Percentiles rank a stretch among this genome's conserved stretches.
Evolutionary conservation across 2,113 vertebrate species (phyloP).

Genomic region (Castor canadensis): DNA sequence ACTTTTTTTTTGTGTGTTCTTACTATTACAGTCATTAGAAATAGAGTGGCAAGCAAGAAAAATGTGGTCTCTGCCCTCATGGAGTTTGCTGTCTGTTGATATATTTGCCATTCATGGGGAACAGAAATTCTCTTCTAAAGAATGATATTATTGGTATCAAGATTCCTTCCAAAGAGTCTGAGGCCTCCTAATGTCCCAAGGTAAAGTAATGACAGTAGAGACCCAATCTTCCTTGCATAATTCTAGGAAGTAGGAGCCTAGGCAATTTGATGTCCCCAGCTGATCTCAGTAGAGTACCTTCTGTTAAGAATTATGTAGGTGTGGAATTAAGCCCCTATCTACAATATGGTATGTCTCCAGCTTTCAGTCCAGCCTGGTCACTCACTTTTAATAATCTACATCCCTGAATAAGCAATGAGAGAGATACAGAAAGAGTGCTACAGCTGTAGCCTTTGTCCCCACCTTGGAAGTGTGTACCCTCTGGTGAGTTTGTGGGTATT

Average conservation of each 20-base stretch:
- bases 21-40: not conserved
- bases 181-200: not conserved
- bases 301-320: conserved; percentile 28
- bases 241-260: not conserved
- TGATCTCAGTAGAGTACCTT: conserved; percentile 32
- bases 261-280: not conserved
- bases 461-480: not conserved
- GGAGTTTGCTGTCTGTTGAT: not conserved
- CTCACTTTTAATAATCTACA: not conserved
- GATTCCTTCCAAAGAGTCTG: not conserved
- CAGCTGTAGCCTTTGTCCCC: conserved; percentile 5
- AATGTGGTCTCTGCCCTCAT: not conserved
- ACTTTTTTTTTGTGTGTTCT: not conserved
- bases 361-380: conserved; percentile 19
- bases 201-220: not conserved
- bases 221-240: not conserved
- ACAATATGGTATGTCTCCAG: not conserved
- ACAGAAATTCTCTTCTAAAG: conserved; percentile 30
- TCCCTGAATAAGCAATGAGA: conserved; percentile 2
- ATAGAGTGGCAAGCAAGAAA: not conserved
- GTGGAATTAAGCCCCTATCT: not conserved
- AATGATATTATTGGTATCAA: not conserved
- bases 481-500: conserved; percentile 16
- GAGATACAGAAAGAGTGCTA: not conserved
- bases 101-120: conserved; percentile 36